Evolutionary conservation across 2,797 vertebrate genomes (phyloP), one percentile per base, ranked within the genome.

Genomic region (Sphaeramia orbicularis): DNA sequence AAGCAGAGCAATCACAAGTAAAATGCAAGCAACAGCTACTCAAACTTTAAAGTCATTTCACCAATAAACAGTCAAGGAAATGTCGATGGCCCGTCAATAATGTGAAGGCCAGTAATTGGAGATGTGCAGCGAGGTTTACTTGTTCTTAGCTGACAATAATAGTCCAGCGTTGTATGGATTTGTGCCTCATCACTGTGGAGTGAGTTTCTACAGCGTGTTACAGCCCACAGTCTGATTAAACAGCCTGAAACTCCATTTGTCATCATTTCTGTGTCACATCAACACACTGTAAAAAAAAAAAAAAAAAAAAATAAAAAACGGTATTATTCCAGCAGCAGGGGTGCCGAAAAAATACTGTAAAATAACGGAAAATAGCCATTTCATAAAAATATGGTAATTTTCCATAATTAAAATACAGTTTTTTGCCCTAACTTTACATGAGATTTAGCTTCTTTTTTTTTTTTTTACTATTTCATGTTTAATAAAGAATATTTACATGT

Each of bases 71-170:
- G 57, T 63, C 16, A 15, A 55, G 65, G 51, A 65, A 58, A 76
- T 52, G 76, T 80, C 51, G 7, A 88, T 82, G 69, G 18, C 15
- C 47, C 56, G 68, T 85, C 66, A 69, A 86, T 89, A 86, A 81
- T 52, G 63, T 65, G 89, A 90, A 90, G 81, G 80, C 72, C 81
- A 74, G 61, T 76, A 86, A 89, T 91, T 91, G 85, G 76, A 36
- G 61, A 60, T 11, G 74, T 55, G 80, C 61, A 60, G 57, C 51
- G 30, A 73, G 74, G 76, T 70, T 85, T 80, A 76, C 72, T 72
- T 37, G 35, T 64, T 76, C 76, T 84, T 76, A 80, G 70, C 62
- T 60, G 65, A 70, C 61, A 76, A 67, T 73, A 74, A 65, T 13
- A 36, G 55, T 7, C 53, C 10, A 35, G 59, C 63, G 67, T 43